Conservation (phyloP, 1,140 invertebrate species). For the Macrosteles quadrilineatus region DNA sequence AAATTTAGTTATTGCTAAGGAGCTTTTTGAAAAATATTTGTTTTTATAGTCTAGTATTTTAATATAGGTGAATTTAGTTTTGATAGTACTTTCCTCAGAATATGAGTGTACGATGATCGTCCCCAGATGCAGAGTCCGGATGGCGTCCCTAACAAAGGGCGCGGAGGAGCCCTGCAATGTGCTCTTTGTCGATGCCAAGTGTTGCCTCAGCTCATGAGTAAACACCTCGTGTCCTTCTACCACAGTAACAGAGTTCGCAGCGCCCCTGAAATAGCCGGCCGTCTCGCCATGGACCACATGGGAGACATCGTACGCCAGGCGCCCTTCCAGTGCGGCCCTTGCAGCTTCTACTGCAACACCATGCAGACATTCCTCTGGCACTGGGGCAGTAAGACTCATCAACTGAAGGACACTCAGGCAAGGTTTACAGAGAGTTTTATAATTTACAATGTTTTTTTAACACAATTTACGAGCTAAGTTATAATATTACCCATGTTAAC, state of each 20-base stretch:
- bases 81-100: no score
- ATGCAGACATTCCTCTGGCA: constrained; percentile 71
- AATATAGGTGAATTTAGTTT: no score
- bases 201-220: constrained; percentile 68
- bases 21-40: no score
- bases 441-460: no score
- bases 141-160: no score
- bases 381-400: constrained; percentile 68
- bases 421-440: no score
- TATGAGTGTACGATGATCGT: no score
- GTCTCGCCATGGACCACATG: constrained; percentile 74
- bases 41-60: no score
- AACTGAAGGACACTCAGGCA: constrained; percentile 52
- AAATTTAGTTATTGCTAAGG: no score
- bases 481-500: no score
- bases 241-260: constrained; percentile 64
- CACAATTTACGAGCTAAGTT: no score
- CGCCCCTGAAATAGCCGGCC: constrained; percentile 54
- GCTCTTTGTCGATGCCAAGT: constrained; percentile 69
- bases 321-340: constrained; percentile 80
- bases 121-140: no score
- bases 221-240: constrained; percentile 81
- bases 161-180: constrained; percentile 50
- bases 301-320: constrained; percentile 72
- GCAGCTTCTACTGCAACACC: constrained; percentile 82